These are phyloP conservation scores for Pocota personata DNA, from an alignment of 2,888 invertebrate genomes.

Conservation along the genomic window DNA sequence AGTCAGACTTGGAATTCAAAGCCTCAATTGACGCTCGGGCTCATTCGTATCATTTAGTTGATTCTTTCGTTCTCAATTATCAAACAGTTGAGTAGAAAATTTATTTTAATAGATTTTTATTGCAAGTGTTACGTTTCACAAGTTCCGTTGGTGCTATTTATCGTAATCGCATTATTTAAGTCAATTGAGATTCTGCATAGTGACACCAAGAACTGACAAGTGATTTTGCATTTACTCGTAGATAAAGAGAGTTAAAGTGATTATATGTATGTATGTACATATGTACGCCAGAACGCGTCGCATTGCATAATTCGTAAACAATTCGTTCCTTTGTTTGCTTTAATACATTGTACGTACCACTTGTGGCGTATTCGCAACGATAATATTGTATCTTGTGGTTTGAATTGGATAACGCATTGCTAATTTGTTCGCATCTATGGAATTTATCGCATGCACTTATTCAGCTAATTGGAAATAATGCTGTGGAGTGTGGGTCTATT, in stretches of 20 bases:
- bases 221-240: too few relatives aligned
- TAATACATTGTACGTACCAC: neutral
- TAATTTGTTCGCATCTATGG: slow-evolving; percentile 45
- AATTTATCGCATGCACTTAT: slow-evolving; percentile 38
- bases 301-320: slow-evolving; percentile 46
- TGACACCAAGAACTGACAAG: neutral
- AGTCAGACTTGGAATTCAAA: neutral
- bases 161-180: slow-evolving; percentile 31
- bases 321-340: slow-evolving; percentile 25
- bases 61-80: too few relatives aligned
- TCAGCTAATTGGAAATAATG: slow-evolving; percentile 54
- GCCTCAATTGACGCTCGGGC: neutral
- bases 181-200: slow-evolving; percentile 26
- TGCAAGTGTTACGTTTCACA: slow-evolving; percentile 13
- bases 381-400: slow-evolving; percentile 21
- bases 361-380: slow-evolving; percentile 37
- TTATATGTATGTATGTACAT: neutral
- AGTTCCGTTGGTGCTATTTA: slow-evolving; percentile 2
- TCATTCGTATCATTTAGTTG: neutral
- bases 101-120: slow-evolving; percentile 36
- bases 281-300: neutral
- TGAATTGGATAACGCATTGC: slow-evolving; percentile 42
- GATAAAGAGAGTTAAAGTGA: neutral
- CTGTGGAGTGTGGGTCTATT: slow-evolving; percentile 25
- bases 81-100: neutral